These are phyloP conservation scores for Drosophila parabipectinata DNA, from an alignment of 1,140 invertebrate genomes.

Conservation along the genomic window DNA sequence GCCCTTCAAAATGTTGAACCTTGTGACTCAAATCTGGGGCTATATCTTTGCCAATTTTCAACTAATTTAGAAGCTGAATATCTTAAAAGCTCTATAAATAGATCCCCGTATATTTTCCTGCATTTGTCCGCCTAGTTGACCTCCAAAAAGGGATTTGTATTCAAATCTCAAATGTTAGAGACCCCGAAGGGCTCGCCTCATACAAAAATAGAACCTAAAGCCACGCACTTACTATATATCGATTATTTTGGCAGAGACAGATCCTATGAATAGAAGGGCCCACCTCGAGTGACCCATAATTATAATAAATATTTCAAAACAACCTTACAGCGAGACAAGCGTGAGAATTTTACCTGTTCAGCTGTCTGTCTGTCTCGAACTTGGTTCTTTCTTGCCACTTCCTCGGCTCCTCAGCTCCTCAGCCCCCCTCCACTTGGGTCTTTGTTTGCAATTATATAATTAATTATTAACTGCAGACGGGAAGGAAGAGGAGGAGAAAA, in stretches of 20 bases:
- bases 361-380: neutral
- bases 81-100: too few relatives aligned
- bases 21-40: too few relatives aligned
- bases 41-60: too few relatives aligned
- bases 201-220: neutral
- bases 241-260: constrained; percentile 52
- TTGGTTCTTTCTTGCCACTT: too few relatives aligned
- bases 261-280: constrained; percentile 57
- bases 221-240: constrained; percentile 53
- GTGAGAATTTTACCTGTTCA: constrained; percentile 52
- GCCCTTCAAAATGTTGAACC: too few relatives aligned
- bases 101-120: too few relatives aligned
- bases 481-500: constrained; percentile 19
- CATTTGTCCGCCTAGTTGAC: too few relatives aligned
- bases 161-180: too few relatives aligned
- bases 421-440: neutral
- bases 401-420: neutral
- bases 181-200: neutral
- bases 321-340: constrained; percentile 51
- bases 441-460: constrained; percentile 47
- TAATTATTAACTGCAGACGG: constrained; percentile 40
- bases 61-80: too few relatives aligned
- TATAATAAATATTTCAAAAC: constrained; percentile 75
- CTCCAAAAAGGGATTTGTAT: too few relatives aligned
- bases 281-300: constrained; percentile 52